Conservation (phyloP, 2,113 vertebrate species). For the Ciconia boyciana region DNA sequence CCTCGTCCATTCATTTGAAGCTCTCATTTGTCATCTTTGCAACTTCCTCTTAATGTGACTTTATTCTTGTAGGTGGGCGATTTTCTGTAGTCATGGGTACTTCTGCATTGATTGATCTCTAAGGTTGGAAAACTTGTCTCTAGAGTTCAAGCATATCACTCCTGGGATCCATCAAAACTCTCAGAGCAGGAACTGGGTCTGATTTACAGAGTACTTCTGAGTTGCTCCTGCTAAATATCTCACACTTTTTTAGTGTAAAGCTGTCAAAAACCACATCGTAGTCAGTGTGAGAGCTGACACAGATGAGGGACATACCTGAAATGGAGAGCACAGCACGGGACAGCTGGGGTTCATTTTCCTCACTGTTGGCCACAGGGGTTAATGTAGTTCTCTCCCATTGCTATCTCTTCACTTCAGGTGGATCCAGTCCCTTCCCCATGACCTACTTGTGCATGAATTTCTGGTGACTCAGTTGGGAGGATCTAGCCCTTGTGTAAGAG, state of each 20-base stretch:
- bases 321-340: fast-evolving
- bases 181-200: neutral
- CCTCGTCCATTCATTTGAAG: neutral
- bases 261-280: neutral
- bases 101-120: neutral
- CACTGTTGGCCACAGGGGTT: neutral
- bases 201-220: neutral
- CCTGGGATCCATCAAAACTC: neutral
- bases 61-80: neutral
- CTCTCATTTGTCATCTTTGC: neutral
- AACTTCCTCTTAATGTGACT: neutral
- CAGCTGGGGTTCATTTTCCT: neutral
- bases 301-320: neutral
- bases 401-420: neutral
- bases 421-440: neutral
- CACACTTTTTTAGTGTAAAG: neutral
- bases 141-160: neutral
- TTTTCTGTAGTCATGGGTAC: neutral
- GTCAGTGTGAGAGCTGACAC: neutral
- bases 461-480: neutral
- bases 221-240: neutral
- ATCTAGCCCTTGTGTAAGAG: neutral
- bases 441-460: neutral
- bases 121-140: neutral
- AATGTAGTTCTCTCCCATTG: neutral